Evolutionary conservation across 2,888 invertebrate genomes (phyloP).

Genomic region (Lathronympha strigana): DNA sequence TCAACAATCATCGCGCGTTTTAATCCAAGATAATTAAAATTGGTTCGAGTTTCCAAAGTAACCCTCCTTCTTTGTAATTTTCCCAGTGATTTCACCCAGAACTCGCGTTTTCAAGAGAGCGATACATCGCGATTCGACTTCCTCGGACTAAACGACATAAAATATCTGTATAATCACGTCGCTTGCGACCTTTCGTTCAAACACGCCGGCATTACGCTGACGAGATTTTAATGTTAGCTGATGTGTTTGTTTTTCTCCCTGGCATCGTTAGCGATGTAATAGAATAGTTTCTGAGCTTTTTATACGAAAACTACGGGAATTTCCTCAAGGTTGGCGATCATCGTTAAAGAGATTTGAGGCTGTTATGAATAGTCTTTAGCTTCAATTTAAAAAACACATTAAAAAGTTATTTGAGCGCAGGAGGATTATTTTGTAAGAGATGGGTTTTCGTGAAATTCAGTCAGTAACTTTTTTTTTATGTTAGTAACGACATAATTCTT

Average conservation of each 20-base stretch:
- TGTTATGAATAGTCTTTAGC: neutral
- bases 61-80: slow-evolving; percentile 52
- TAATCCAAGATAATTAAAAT: neutral
- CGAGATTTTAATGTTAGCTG: slow-evolving; percentile 63
- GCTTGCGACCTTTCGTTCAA: neutral
- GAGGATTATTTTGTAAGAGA: no score
- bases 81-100: slow-evolving; percentile 54
- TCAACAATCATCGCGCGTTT: no score
- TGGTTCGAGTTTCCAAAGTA: slow-evolving; percentile 37
- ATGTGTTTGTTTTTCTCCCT: slow-evolving; percentile 36
- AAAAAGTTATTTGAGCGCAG: no score
- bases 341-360: neutral
- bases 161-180: neutral
- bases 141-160: neutral
- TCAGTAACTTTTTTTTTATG: no score
- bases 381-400: neutral
- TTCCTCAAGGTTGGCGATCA: slow-evolving; percentile 13
- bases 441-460: no score
- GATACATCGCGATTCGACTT: slow-evolving; percentile 49
- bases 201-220: slow-evolving; percentile 47
- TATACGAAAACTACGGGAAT: slow-evolving; percentile 7
- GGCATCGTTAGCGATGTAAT: slow-evolving; percentile 37
- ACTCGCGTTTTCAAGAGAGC: slow-evolving; percentile 50
- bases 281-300: slow-evolving; percentile 24
- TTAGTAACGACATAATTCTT: no score